Evolutionary conservation across 2,888 invertebrate species (phyloP), one percentile per base, ranked within the genome.

Genomic region (Ornithoptera priamus): DNA sequence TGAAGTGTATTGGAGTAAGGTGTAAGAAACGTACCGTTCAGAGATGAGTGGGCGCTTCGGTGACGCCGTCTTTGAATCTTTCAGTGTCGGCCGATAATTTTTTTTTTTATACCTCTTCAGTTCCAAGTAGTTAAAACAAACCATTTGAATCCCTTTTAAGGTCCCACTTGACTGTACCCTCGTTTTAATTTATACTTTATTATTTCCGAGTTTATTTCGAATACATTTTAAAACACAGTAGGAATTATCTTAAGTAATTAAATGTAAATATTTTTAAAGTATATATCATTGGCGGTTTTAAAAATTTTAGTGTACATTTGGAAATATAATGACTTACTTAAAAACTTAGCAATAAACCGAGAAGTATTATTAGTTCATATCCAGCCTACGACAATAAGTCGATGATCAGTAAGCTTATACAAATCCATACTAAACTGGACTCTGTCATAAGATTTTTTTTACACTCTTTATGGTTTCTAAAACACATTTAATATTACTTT

Each of bases 51-150:
- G 22, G 22, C 30, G 60, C 58, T 50, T 53, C 59, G 64, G 56
- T n/a, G 20, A 39, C n/a, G 72, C 65, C 72, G 73, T 72, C 85
- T 90, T 88, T 89, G 87, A 90, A 82, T 53, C 85, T 83, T 80
- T 80, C 76, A 81, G 79, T 30, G 30, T 77, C 71, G 72, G 72
- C 78, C 80, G 89, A 90, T 89, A 88, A 87, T 76, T 82, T 76
- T 82, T 87, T 87, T 22, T 86, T 86, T 82, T 81, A 80, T 83
- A 79, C 79, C 83, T 83, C 85, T 86, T 79, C 80, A 86, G 75
- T 72, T 77, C 78, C 76, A 80, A 81, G 87, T 82, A 91, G 90
- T 90, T 92, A 90, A 86, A 92, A 92, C 92, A 92, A 92, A 92
- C 91, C 91, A 82, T 92, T 92, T 87, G 86, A 82, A 81, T 76